A percentile compares a stretch with the other conserved stretches of the same genome.
Conservation (phyloP, 2,797 vertebrate species). For the Adelosebastes latens region DNA sequence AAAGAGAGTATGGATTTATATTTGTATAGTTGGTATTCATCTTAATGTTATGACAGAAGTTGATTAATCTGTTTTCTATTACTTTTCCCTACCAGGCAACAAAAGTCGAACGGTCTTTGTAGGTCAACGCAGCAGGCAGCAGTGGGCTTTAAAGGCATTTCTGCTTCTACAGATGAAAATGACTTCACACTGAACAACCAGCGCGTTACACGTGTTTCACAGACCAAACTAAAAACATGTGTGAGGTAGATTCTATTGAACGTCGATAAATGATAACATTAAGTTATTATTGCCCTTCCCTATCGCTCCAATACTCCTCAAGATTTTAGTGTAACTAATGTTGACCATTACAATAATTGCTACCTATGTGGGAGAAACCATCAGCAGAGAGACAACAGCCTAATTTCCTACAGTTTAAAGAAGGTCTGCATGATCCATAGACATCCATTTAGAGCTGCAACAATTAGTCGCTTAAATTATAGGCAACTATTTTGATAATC, state of each 20-base stretch:
- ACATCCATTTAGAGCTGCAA: background rate
- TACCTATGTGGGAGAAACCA: background rate
- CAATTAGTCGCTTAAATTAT: background rate
- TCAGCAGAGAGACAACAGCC: background rate
- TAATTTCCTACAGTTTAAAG: background rate
- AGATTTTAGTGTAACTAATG: background rate
- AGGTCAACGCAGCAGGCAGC: background rate
- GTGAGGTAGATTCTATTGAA: background rate
- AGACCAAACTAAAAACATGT: background rate
- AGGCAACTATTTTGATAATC: background rate
- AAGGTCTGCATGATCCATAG: background rate
- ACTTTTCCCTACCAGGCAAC: background rate
- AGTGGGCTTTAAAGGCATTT: background rate
- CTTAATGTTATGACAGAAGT: slow-evolving; percentile 15
- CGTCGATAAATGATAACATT: background rate
- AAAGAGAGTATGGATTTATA: slow-evolving; percentile 9
- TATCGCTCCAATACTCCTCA: background rate
- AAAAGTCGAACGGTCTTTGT: background rate
- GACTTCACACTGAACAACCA: background rate
- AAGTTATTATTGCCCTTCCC: background rate
- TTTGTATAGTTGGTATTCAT: slow-evolving; percentile 8
- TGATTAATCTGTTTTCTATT: slow-evolving; percentile 35
- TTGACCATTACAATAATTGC: background rate
- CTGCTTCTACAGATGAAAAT: background rate
- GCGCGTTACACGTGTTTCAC: background rate